phyloP scores from a whole-genome alignment of 2,888 invertebrate species.

The Hanleya hanleyi region DNA sequence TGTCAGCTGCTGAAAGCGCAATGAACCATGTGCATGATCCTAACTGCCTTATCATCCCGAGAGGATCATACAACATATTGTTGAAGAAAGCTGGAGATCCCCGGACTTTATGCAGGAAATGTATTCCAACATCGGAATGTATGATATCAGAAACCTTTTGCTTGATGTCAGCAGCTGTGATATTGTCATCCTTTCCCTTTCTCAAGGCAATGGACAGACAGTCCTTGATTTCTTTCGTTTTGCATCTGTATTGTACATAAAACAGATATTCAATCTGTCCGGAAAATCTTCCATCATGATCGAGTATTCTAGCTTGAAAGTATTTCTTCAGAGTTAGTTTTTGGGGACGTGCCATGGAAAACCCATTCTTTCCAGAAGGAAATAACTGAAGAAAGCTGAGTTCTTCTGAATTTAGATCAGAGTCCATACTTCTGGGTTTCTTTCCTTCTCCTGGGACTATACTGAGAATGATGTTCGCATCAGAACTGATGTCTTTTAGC shows the following conservation, averaged over 20 bases:
- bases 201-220: slow-evolving; percentile 20
- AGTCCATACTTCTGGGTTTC: slow-evolving; percentile 13
- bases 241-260: slow-evolving; percentile 34
- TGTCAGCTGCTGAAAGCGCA: slow-evolving; percentile 6
- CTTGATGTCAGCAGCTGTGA: slow-evolving; percentile 32
- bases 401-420: slow-evolving; percentile 26
- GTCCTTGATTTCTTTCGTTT: slow-evolving; percentile 33
- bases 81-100: slow-evolving; percentile 11
- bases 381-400: slow-evolving; percentile 29
- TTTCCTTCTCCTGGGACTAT: slow-evolving; percentile 32
- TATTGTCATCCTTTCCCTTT: slow-evolving; percentile 17
- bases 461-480: slow-evolving; percentile 19
- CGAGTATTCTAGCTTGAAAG: slow-evolving; percentile 25
- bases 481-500: slow-evolving; percentile 25
- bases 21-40: slow-evolving; percentile 7
- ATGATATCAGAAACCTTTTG: neutral
- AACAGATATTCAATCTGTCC: slow-evolving; percentile 40
- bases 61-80: slow-evolving; percentile 6
- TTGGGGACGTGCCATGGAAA: neutral
- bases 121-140: neutral
- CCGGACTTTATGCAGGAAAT: slow-evolving; percentile 6
- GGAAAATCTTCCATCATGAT: slow-evolving; percentile 36
- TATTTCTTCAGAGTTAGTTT: slow-evolving; percentile 29
- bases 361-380: slow-evolving; percentile 28
- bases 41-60: neutral